Base-by-base conservation (phyloP, 2,888 invertebrate species). In the Gryllus longicercus region DNA sequence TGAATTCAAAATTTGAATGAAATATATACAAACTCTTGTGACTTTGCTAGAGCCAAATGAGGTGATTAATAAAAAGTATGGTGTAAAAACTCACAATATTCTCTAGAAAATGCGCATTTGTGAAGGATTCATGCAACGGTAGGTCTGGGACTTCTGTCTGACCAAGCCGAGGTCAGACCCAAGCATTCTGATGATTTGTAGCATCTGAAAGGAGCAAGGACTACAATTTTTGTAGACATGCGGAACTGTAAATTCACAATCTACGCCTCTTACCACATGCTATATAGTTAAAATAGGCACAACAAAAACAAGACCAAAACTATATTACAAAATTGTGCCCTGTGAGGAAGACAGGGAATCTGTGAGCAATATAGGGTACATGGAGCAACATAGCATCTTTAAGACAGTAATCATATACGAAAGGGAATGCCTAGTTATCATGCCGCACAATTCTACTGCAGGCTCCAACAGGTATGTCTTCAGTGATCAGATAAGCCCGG, bases 401-500 rank as follows among this genome's bases (percentile, higher is more conserved):
- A 63, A 18, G 63, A 18, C 63, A 63, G 63, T 63, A 63, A 63
- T 63, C 63, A 63, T 16, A 18, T 63, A 63, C 16, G 63, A 16
- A 16, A 16, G 63, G 63, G 63, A 16, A 16, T 63, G 63, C 63
- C 63, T 63, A 63, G 14, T 16, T 18, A 63, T 63, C 63, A 63
- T 63, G 63, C 63, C 63, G 14, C 63, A 63, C 63, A 63, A 63
- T 63, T 63, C 63, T 63, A 63, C 63, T 63, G 63, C 63, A 63
- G 63, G 63, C 63, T 63, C 63, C 63, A 63, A 63, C 63, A 63
- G 63, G 63, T 63, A 63, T 63, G 25, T 63, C 63, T 63, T 63
- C 63, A 63, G 63, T 63, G 63, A 63, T 63, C 63, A 63, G 63
- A 63, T 63, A 63, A 63, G 63, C 63, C 63, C 63, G 25, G 79